Percentiles rank a stretch among this genome's conserved stretches.
These are phyloP conservation scores for Zonitis immaculata DNA, from an alignment of 2,888 invertebrate species.

Conservation along the genomic window DNA sequence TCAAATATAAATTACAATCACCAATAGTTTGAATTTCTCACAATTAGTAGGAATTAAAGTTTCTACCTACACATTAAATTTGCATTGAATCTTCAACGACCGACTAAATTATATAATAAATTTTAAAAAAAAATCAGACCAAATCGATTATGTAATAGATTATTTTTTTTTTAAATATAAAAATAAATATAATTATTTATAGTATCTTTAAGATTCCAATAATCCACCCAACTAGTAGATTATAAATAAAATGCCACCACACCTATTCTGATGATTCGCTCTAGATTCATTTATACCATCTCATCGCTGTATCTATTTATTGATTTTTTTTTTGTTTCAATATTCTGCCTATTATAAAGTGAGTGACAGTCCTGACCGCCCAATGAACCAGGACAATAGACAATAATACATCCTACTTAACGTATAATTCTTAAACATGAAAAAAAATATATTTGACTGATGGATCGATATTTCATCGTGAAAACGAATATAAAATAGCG, in stretches of 20 bases:
- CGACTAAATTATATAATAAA: background rate
- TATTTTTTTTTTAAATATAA: background rate
- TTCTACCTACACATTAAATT: background rate
- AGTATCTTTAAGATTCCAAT: background rate
- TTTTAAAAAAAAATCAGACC: background rate
- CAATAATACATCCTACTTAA: background rate
- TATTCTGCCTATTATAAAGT: background rate
- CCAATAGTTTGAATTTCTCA: background rate
- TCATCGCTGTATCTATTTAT: background rate
- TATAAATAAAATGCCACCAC: background rate
- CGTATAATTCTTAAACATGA: background rate
- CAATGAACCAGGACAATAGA: background rate
- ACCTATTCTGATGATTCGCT: background rate
- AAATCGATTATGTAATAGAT: background rate
- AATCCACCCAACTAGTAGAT: background rate
- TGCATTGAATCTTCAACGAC: background rate
- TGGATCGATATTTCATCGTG: background rate
- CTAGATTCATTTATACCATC: background rate
- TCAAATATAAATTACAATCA: constrained; percentile 12
- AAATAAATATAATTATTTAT: background rate
- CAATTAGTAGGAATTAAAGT: background rate
- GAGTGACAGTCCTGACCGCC: background rate
- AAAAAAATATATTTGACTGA: background rate
- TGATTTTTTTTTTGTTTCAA: background rate
- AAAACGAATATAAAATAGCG: background rate